Base-by-base conservation (phyloP, 2,113 vertebrate species). In the Ameiurus melas region DNA sequence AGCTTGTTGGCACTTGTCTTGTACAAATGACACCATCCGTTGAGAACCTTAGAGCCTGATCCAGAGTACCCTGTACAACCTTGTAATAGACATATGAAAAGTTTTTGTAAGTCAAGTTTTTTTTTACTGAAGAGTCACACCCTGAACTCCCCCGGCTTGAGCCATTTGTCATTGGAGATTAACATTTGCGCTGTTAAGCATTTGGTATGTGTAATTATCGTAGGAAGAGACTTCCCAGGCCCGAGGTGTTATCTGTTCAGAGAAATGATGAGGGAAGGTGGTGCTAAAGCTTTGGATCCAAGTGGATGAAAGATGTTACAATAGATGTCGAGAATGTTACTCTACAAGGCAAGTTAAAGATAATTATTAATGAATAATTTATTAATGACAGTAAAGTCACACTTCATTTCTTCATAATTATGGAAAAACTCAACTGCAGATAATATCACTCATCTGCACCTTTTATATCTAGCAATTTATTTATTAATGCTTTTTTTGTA, bases 1-100 rank as follows among this genome's bases (percentile, higher is more conserved):
- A 70, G 87, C 90, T 51, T 91, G 90, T 88, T 68, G 27, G 58
- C 66, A 83, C 90, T 78, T 89, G 91, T 83, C 53, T 57, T 83
- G 19, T 39, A 27, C 20, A 39, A 81, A 36, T 81, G 25, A 83
- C 20, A 36, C 13, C 20, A 82, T 55, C 13, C 0, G 30, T 1
- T 81, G 62, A 70, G 6, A 86, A 55, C 62, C 43, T 81, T 53
- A 73, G 25, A 58, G 79, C 25, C 53, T 73, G 66, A 33, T 83
- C 36, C 81, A 2, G 25, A 71, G 25, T 30, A 43, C 47, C 33
- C 47, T 58, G 20, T 43, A 83, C 43, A 83, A 17, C 12, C 14
- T 71, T 71, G 30, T 27, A 81, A 57, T 5, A 82, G 30, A 19
- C 60, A 53, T 57, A 39, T 36, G 4, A 22, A 70, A 57, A 36